Conservation (phyloP, 1,140 invertebrate genomes). For the Lasaia peninsularis region DNA sequence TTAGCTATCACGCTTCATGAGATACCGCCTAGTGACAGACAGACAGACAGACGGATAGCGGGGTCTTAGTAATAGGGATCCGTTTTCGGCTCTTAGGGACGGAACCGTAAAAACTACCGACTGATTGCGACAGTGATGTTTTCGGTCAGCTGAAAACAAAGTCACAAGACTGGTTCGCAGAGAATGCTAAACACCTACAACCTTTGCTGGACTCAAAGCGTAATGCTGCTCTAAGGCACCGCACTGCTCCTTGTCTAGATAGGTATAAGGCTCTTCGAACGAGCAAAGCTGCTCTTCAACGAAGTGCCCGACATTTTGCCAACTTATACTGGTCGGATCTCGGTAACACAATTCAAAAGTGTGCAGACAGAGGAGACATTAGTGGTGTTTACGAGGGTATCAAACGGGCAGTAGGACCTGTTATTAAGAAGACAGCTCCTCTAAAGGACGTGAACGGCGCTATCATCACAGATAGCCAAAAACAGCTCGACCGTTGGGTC, state of each 20-base stretch:
- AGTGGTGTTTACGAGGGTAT: constrained; percentile 14
- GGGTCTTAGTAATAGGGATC: too few species aligned
- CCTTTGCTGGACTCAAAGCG: constrained; percentile 3
- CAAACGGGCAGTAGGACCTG: constrained; percentile 9
- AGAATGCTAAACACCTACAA: constrained; percentile 3
- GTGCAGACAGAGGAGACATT: constrained; percentile 6
- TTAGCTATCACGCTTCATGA: too few species aligned
- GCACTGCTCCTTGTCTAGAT: background rate
- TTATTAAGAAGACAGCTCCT: constrained; percentile 25
- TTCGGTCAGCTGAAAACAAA: background rate
- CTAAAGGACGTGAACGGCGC: constrained; percentile 22
- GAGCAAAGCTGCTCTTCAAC: background rate
- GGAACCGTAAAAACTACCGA: too few species aligned
- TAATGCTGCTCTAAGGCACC: background rate
- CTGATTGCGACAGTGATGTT: too few species aligned
- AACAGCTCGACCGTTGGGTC: constrained; percentile 18
- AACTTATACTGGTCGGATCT: background rate
- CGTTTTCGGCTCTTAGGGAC: too few species aligned
- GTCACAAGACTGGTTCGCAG: background rate
- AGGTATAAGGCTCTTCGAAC: background rate
- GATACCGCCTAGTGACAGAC: too few species aligned
- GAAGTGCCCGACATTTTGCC: background rate
- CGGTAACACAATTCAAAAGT: background rate
- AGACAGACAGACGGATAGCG: too few species aligned
- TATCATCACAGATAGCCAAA: constrained; percentile 17